Evolutionary conservation across 2,113 vertebrate genomes (phyloP), one percentile per base, ranked within the genome.

Genomic region (Anas platyrhynchos): DNA sequence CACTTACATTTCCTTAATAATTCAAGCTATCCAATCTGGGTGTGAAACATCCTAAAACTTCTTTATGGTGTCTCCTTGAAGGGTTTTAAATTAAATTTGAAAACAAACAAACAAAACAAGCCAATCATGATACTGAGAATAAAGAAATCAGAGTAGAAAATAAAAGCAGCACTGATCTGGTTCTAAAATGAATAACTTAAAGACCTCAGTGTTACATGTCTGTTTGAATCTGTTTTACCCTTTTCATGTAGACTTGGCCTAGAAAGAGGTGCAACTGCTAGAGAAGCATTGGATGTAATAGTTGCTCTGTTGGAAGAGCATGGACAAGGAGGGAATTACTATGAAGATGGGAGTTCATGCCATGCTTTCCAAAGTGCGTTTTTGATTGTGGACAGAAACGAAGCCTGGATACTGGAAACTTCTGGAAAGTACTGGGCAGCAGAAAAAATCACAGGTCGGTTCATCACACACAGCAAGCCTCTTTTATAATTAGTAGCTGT

Each of bases 391-490:
- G 98, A 98, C 69, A 97, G 97, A 23, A 96, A 94, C 11, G 98
- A 98, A 97, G 98, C 98, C 83, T 98, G 98, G 98, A 71, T 98
- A 61, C 86, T 98, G 17, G 98, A 98, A 94, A 98, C 98, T 7
- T 80, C 97, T 50, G 98, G 98, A 48, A 98, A 98, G 87, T 98
- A 98, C 65, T 98, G 98, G 98, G 98, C 98, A 81, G 98, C 98
- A 8, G 97, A 98, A 95, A 98, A 95, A 94, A 94, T 98, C 79
- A 98, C 98, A 97, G 98, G 98, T 98, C 83, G 83, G 98, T 84
- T 89, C 66, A 29, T 41, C 23, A 29, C 31, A 93, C 14, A 20
- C 36, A 76, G 27, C 21, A 96, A 78, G n/a, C 46, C 10, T 88
- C 16, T 34, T 22, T 27, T 22, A 10, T 9, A 69, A 38, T 55